Evolutionary conservation across 92 coral and sea anemone genomes (phyloP).

Genomic region (Porites cylindrica): DNA sequence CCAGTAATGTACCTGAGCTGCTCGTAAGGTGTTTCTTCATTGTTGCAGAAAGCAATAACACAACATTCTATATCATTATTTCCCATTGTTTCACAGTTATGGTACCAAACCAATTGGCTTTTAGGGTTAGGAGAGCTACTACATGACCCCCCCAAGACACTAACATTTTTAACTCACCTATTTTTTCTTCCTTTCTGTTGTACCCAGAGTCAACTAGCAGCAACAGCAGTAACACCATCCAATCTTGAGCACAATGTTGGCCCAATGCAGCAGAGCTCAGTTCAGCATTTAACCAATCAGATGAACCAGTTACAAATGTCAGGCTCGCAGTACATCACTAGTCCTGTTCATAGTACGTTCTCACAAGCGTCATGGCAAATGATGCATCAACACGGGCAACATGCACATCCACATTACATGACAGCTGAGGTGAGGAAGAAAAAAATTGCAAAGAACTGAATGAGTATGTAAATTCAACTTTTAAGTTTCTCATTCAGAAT

Average conservation of each 20-base stretch:
- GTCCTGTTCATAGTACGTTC: conserved; percentile 91
- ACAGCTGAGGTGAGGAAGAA: conserved; percentile 74
- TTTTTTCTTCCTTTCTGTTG: not conserved
- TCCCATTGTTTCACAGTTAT: too few species aligned
- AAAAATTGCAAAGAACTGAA: too few species aligned
- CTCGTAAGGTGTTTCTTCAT: too few species aligned
- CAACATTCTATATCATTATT: too few species aligned
- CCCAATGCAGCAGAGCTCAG: conserved; percentile 82
- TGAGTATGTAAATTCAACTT: too few species aligned
- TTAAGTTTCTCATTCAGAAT: too few species aligned
- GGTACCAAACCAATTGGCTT: too few species aligned
- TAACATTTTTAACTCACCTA: not conserved
- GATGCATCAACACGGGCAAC: conserved; percentile 85
- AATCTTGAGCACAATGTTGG: conserved; percentile 78
- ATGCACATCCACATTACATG: conserved; percentile 72
- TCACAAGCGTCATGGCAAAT: conserved; percentile 94
- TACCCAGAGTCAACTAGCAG: conserved; percentile 60
- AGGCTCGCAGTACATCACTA: conserved; percentile 90
- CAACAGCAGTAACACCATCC: conserved; percentile 66
- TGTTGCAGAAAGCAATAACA: too few species aligned
- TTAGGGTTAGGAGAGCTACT: too few species aligned
- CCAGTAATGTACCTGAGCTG: too few species aligned
- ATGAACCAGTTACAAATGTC: conserved; percentile 96
- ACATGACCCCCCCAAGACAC: too few species aligned
- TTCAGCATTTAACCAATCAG: conserved; percentile 87